Conservation (phyloP, 2,113 vertebrate genomes). For the Caloenas nicobarica region DNA sequence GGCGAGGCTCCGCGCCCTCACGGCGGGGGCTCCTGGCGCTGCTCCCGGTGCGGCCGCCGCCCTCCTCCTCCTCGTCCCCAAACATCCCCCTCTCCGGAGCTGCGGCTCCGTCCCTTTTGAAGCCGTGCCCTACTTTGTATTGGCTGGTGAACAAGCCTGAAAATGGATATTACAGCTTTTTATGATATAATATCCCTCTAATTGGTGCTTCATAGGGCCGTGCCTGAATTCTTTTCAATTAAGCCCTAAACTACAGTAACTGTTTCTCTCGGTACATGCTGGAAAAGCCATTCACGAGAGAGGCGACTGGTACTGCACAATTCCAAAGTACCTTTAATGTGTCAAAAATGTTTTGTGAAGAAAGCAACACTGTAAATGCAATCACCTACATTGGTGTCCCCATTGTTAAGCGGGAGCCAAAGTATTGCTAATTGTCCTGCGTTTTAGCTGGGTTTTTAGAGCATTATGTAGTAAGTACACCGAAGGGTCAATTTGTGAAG, state of each 20-base stretch:
- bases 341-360: constrained; percentile 86
- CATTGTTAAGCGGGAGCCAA: constrained; percentile 90
- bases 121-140: constrained; percentile 77
- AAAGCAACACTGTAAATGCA: constrained; percentile 95
- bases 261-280: constrained; percentile 77
- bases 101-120: constrained; percentile 71
- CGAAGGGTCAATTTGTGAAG: constrained; percentile 97
- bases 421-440: constrained; percentile 98
- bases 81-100: constrained; percentile 55
- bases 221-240: constrained; percentile 85
- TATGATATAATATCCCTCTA: constrained; percentile 86
- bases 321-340: constrained; percentile 85
- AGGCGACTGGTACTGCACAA: constrained; percentile 82
- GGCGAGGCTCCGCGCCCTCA: not conserved
- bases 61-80: constrained; percentile 46
- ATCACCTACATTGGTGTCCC: constrained; percentile 94
- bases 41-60: not conserved
- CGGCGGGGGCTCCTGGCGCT: not conserved
- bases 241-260: constrained; percentile 81
- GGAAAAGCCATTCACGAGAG: constrained; percentile 81
- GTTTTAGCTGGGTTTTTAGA: constrained; percentile 96
- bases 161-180: constrained; percentile 86
- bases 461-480: constrained; percentile 93
- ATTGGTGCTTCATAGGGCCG: constrained; percentile 83
- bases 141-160: constrained; percentile 78